phyloP scores from a whole-genome alignment of 2,888 invertebrate genomes.

The Unio pictorum region DNA sequence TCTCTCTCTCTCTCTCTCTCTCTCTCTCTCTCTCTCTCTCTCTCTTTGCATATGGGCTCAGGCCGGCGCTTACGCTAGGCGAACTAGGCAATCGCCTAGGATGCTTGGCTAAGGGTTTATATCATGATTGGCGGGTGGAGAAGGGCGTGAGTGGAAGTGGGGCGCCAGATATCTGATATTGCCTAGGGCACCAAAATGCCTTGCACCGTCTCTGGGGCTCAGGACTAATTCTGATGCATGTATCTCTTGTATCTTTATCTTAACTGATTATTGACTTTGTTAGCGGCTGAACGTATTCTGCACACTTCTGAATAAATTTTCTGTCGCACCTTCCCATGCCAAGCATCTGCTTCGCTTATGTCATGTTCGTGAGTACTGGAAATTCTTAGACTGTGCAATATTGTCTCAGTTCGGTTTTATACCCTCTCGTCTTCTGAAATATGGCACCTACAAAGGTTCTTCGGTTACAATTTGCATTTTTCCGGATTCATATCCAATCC shows the following conservation, averaged over 20 bases:
- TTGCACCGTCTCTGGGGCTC: too few relatives aligned
- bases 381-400: conserved; percentile 17
- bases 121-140: too few relatives aligned
- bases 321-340: conserved; percentile 21
- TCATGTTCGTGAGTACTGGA: conserved; percentile 11
- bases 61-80: too few relatives aligned
- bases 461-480: conserved; percentile 16
- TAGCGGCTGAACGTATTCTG: conserved; percentile 9
- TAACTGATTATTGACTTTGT: conserved; percentile 16
- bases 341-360: conserved; percentile 19
- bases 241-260: conserved; percentile 29
- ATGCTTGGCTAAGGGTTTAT: too few relatives aligned
- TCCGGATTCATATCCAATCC: conserved; percentile 14
- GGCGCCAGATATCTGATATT: too few relatives aligned
- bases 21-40: too few relatives aligned
- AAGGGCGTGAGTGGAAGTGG: too few relatives aligned
- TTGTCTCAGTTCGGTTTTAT: conserved; percentile 21
- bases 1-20: too few relatives aligned
- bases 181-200: too few relatives aligned
- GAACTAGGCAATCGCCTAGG: too few relatives aligned
- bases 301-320: conserved; percentile 10
- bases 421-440: conserved; percentile 16
- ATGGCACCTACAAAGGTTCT: conserved; percentile 14
- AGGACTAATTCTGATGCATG: conserved; percentile 21
- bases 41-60: too few relatives aligned